Conservation (phyloP, 2,888 invertebrate species). For the Drosophila kanekoi region DNA sequence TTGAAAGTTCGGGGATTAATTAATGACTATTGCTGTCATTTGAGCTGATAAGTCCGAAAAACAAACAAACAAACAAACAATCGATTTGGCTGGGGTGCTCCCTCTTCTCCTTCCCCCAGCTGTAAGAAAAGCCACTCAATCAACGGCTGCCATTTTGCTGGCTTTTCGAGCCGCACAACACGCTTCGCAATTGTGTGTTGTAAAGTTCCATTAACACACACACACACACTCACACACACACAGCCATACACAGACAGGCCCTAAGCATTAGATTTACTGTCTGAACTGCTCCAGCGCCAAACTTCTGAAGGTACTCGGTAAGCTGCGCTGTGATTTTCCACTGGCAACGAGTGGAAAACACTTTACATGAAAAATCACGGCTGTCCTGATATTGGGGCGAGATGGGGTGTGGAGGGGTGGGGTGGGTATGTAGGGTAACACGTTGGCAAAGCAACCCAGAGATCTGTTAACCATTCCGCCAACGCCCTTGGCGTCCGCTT, state of each 20-base stretch:
- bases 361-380: conserved; percentile 75
- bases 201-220: conserved; percentile 52
- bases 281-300: conserved; percentile 18
- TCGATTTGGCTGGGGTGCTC: conserved; percentile 57
- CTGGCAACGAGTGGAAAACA: conserved; percentile 61
- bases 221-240: conserved; percentile 4
- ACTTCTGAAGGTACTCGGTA: conserved; percentile 56
- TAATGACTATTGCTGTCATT: conserved; percentile 53
- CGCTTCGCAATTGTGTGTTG: conserved; percentile 26
- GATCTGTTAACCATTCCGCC: conserved; percentile 8
- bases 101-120: not conserved
- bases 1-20: conserved; percentile 38
- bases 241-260: conserved; percentile 1
- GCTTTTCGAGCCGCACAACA: conserved; percentile 41
- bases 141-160: conserved; percentile 56
- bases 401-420: conserved; percentile 1
- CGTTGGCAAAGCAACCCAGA: conserved; percentile 35
- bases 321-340: conserved; percentile 67
- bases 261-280: conserved; percentile 50
- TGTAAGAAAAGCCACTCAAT: conserved; percentile 59
- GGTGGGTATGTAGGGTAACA: not conserved
- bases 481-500: conserved; percentile 9
- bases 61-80: conserved; percentile 60
- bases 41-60: conserved; percentile 50
- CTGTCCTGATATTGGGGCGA: not conserved